Base-by-base conservation (phyloP, 2,113 vertebrate species). In the Cnemophilus loriae region DNA sequence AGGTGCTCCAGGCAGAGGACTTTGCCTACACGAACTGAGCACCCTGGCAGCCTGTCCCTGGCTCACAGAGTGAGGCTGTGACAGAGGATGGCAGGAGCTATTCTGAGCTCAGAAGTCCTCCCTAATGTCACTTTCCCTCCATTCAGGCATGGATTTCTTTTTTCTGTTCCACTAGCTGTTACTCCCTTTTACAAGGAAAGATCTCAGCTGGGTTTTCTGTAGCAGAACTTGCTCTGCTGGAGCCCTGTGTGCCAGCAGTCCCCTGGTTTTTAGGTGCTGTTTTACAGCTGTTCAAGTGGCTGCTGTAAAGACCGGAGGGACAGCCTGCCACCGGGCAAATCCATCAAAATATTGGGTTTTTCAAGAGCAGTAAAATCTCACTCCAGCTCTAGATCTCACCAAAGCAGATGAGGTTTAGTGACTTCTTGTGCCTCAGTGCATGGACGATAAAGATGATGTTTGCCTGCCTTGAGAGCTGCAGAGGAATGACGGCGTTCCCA, bases 81-180 rank as follows among this genome's bases (percentile, higher is more conserved):
- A 75, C 74, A 59, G 59, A 85, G 94, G 75, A 87, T 20, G 27
- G 61, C 13, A 24, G 80, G 55, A 95, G 96, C 73, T 60, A 15
- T 84, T 91, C 91, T 2, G 1, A 82, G 61, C 75, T 49, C 63
- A 24, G 20, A 37, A 44, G 46, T 87, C 95, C 77, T 96, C 87
- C 76, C 69, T 78, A 84, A 75, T 71, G 79, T 80, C 84, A 49
- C 74, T 96, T 97, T 71, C 59, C 82, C 96, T 95, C 82, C 69
- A 16, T 59, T 91, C 84, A 90, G 79, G 61, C 68, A 26, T 53
- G 33, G 49, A 13, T 27, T 30, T 53, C 61, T 73, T 30, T 60
- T 61, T 82, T 82, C 93, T 95, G 76, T 96, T 95, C 96, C 93
- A 82, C 79, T 96, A 97, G 76, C 74, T 52, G 55, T 95, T 84